Base-by-base conservation (phyloP, 2,797 vertebrate species). In the Chaenodraco wilsoni region DNA sequence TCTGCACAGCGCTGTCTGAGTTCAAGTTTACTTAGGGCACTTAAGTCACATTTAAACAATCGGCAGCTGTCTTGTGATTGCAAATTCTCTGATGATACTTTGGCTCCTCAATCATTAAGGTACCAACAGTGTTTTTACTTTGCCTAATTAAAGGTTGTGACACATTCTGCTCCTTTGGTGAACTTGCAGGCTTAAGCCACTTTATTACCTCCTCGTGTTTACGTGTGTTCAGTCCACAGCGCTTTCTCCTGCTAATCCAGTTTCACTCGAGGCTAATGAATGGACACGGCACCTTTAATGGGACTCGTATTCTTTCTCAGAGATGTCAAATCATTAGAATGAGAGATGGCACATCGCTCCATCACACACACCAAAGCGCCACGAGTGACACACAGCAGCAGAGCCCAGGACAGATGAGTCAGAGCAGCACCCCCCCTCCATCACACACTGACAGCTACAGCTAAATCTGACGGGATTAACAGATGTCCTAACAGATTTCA, bases 191-290 rank as follows among this genome's bases (percentile, higher is more conserved):
- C 21, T 37, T 72, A 69, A 87, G 45, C 63, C 57, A 19, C 13
- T 31, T 69, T 48, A 37, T 66, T 76, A 70, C 43, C 58, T 6
- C 7, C 57, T 76, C 10, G 9, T 78, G 74, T 86, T 81, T 68
- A 76, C 61, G 21, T 69, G 49, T 43, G 48, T 52, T 27, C 11
- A 76, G 59, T 17, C 15, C 33, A 51, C 0, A 3, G 0, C 3
- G 4, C 72, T 80, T 65, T 67, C 70, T 63, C 50, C 46, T 27
- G 5, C 10, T 83, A 82, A 86, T 88, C 83, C 78, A 60, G 31
- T 59, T 66, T 80, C 44, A 54, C 37, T 57, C 19, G 0, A 7
- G 6, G 27, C 14, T 44, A 65, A 46, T 74, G 56, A 85, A 74
- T 72, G 79, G 57, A 65, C 43, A 19, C 5, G 48, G 5, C 56